Evolutionary conservation across 2,797 vertebrate genomes (phyloP).

Genomic region (Numenius phaeopus): DNA sequence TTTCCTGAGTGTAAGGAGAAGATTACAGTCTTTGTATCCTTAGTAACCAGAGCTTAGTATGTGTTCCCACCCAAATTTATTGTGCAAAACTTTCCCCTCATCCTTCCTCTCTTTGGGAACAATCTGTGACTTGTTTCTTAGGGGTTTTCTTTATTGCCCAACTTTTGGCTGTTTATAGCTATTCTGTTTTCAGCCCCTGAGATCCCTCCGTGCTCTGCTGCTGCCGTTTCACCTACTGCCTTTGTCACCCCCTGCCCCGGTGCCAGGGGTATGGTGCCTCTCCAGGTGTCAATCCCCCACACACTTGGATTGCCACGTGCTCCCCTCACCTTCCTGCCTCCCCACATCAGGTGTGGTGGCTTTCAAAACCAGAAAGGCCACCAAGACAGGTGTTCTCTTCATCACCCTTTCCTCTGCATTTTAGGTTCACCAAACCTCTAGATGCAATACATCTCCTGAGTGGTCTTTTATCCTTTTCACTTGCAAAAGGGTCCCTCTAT

Average conservation of each 20-base stretch:
- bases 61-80: not conserved
- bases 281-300: not conserved
- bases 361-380: not conserved
- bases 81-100: not conserved
- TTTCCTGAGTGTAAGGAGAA: not conserved
- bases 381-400: not conserved
- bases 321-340: not conserved
- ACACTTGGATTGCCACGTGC: fast-evolving
- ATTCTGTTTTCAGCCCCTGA: not conserved
- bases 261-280: not conserved
- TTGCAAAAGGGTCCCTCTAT: not conserved
- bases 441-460: not conserved
- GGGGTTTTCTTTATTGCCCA: not conserved
- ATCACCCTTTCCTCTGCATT: not conserved
- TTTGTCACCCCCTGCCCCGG: not conserved
- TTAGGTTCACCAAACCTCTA: not conserved
- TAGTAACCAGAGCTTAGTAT: not conserved
- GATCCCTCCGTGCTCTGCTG: not conserved
- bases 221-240: not conserved
- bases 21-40: not conserved
- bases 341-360: not conserved
- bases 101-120: not conserved
- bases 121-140: not conserved
- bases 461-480: not conserved
- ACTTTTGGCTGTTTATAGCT: not conserved